Conservation (phyloP, 2,888 invertebrate genomes). For the Tethea ocularis region DNA sequence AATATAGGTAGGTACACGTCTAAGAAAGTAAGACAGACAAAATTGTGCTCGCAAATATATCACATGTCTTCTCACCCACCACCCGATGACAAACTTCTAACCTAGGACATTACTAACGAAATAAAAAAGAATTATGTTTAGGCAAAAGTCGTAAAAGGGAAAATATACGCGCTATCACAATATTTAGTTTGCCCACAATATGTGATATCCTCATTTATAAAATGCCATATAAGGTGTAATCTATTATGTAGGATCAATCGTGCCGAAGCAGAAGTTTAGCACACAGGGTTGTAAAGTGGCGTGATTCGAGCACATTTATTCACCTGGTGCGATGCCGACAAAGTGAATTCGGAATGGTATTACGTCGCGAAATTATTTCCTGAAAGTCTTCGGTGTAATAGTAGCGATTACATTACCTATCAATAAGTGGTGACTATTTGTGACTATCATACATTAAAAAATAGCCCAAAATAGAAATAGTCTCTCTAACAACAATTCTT, state of each 20-base stretch:
- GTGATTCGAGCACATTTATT: slow-evolving; percentile 2
- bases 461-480: too few relatives aligned
- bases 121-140: slow-evolving; percentile 8
- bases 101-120: neutral
- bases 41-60: too few relatives aligned
- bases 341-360: slow-evolving; percentile 15
- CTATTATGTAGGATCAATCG: slow-evolving; percentile 18
- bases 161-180: neutral
- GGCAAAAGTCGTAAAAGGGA: neutral
- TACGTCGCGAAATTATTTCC: slow-evolving; percentile 16
- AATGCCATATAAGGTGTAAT: too few relatives aligned
- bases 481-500: too few relatives aligned
- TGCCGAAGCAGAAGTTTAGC: slow-evolving; percentile 12
- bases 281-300: neutral
- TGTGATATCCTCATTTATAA: slow-evolving; percentile 12
- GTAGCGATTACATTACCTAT: neutral
- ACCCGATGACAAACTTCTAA: neutral
- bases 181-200: slow-evolving; percentile 7
- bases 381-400: neutral
- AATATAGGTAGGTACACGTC: too few relatives aligned
- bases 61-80: neutral
- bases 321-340: slow-evolving; percentile 1
- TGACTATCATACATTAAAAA: too few relatives aligned
- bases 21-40: too few relatives aligned
- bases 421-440: neutral